phyloP scores from a whole-genome alignment of 1,140 invertebrate genomes.

The Riptortus pedestris region DNA sequence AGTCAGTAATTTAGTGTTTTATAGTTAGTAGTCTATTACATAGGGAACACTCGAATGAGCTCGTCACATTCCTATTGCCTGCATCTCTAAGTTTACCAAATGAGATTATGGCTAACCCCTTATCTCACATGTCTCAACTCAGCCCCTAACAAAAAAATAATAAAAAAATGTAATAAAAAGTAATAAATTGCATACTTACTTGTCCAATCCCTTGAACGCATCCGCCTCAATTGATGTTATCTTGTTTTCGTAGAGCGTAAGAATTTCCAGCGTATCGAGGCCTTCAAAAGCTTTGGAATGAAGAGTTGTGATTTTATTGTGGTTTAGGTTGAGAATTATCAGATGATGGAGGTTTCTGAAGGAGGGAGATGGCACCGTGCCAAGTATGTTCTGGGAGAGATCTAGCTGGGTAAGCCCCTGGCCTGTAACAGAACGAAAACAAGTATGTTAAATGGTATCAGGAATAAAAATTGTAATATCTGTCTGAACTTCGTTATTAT shows the following conservation, averaged over 20 bases:
- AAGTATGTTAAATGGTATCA: background rate
- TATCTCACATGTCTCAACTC: too few species aligned
- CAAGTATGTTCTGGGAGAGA: slow-evolving; percentile 67
- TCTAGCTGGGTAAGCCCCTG: slow-evolving; percentile 72
- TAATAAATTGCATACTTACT: slow-evolving; percentile 46
- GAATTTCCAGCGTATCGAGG: slow-evolving; percentile 70
- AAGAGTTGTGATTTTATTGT: slow-evolving; percentile 69
- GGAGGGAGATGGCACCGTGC: slow-evolving; percentile 64
- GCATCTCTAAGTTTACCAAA: too few species aligned
- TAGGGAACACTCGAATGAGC: too few species aligned
- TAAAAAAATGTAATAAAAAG: background rate
- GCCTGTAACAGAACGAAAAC: slow-evolving; percentile 40
- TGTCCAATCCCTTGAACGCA: slow-evolving; percentile 73
- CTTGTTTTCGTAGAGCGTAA: slow-evolving; percentile 80
- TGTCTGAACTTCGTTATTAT: too few species aligned
- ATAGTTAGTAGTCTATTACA: too few species aligned
- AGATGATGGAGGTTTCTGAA: slow-evolving; percentile 67
- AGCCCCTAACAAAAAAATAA: background rate
- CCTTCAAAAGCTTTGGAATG: slow-evolving; percentile 70
- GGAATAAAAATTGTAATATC: too few species aligned
- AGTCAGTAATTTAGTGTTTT: too few species aligned
- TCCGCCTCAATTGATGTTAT: slow-evolving; percentile 63
- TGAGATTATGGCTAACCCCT: too few species aligned
- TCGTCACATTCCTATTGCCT: too few species aligned
- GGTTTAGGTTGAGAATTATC: slow-evolving; percentile 78